These are phyloP conservation scores for Terebella lapidaria DNA, from an alignment of 2,888 invertebrate species.

Conservation along the genomic window DNA sequence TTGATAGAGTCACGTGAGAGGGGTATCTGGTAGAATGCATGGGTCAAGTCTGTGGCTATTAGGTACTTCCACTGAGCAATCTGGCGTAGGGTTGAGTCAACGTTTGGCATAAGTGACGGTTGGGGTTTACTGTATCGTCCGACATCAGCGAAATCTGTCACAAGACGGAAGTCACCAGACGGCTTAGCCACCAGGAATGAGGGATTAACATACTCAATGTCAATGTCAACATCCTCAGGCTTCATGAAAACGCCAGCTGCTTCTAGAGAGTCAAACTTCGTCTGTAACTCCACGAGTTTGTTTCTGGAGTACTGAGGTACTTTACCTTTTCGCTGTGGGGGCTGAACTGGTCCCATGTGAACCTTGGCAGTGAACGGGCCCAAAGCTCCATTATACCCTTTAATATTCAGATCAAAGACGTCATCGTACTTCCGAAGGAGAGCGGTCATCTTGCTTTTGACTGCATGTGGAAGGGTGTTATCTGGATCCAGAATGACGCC, in stretches of 20 bases:
- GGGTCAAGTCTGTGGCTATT: too few relatives aligned
- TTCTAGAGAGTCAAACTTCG: too few relatives aligned
- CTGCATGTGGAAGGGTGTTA: constrained; percentile 5
- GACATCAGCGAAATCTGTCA: constrained; percentile 26
- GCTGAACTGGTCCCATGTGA: too few relatives aligned
- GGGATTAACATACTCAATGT: constrained; percentile 6
- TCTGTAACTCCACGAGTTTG: too few relatives aligned
- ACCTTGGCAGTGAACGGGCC: constrained; percentile 25
- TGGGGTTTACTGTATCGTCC: constrained; percentile 28
- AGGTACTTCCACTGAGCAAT: too few relatives aligned
- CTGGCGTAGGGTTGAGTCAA: too few relatives aligned
- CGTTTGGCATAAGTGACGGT: too few relatives aligned
- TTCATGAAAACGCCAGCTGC: constrained; percentile 19
- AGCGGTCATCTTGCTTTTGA: constrained; percentile 6
- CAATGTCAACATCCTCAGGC: constrained; percentile 22
- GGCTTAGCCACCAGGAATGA: neutral
- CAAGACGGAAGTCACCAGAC: constrained; percentile 21
- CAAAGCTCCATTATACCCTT: constrained; percentile 24
- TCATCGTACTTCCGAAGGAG: constrained; percentile 16
- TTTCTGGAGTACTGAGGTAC: constrained; percentile 26
- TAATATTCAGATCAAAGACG: constrained; percentile 21
- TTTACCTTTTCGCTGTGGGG: constrained; percentile 27
- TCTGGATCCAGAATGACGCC: constrained; percentile 18
- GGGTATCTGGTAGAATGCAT: too few relatives aligned
- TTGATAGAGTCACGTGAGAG: too few relatives aligned